Conservation (phyloP, 1,140 invertebrate species). For the Hermetia illucens region DNA sequence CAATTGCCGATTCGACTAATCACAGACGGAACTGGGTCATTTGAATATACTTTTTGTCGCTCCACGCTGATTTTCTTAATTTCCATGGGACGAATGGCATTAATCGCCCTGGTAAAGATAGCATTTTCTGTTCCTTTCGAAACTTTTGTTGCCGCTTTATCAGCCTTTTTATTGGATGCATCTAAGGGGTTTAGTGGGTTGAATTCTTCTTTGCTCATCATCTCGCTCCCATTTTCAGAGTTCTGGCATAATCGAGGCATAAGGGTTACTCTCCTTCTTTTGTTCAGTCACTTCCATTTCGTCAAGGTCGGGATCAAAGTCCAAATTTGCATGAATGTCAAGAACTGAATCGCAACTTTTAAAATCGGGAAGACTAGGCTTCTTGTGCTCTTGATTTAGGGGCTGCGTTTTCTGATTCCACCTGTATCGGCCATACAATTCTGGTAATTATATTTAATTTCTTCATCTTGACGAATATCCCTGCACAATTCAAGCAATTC, state of each 20-base stretch:
- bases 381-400: conserved; percentile 12
- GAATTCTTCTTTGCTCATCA: conserved; percentile 40
- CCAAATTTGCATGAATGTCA: conserved; percentile 25
- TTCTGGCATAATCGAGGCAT: conserved; percentile 47
- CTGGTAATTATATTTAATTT: conserved; percentile 3
- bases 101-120: conserved; percentile 74
- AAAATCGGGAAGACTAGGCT: conserved; percentile 5
- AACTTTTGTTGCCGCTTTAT: conserved; percentile 69
- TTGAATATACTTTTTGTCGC: conserved; percentile 43
- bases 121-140: conserved; percentile 75
- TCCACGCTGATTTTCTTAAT: conserved; percentile 61
- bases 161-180: conserved; percentile 26
- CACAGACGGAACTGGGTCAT: conserved; percentile 11
- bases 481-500: conserved; percentile 4
- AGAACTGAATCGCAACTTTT: conserved; percentile 16
- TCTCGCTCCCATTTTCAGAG: conserved; percentile 83
- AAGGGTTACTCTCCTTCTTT: conserved; percentile 25
- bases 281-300: conserved; percentile 33
- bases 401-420: conserved; percentile 14
- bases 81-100: conserved; percentile 59
- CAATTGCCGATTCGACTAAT: conserved; percentile 6
- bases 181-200: conserved; percentile 32
- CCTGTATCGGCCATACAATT: conserved; percentile 10
- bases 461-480: conserved; percentile 7
- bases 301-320: conserved; percentile 23